Evolutionary conservation across 1,140 invertebrate genomes (phyloP).

Genomic region (Cepaea nemoralis): DNA sequence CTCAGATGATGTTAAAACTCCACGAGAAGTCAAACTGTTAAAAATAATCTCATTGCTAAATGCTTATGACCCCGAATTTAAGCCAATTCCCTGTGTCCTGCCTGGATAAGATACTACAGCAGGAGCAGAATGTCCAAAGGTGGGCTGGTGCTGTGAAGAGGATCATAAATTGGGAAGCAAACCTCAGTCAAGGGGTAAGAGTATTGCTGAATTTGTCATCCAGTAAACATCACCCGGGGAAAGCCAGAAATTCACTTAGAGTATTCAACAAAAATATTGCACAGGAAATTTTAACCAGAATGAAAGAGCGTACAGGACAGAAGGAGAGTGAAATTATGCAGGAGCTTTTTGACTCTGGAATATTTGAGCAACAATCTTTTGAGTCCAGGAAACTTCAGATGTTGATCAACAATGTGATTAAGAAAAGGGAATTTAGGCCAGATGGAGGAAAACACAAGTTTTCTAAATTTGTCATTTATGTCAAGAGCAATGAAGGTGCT

Average conservation of each 20-base stretch:
- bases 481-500: conserved; percentile 42
- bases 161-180: conserved; percentile 46
- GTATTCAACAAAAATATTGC: conserved; percentile 45
- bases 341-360: conserved; percentile 37
- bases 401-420: conserved; percentile 49
- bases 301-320: conserved; percentile 26
- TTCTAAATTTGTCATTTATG: conserved; percentile 46
- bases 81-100: conserved; percentile 42
- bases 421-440: conserved; percentile 44
- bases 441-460: conserved; percentile 43
- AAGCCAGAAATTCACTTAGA: conserved; percentile 34
- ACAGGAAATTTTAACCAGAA: conserved; percentile 41
- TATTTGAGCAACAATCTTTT: conserved; percentile 35
- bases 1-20: conserved; percentile 35
- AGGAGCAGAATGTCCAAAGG: not conserved
- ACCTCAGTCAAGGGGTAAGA: conserved; percentile 43
- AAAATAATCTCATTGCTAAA: conserved; percentile 51
- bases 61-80: conserved; percentile 49
- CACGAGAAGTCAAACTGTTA: conserved; percentile 45
- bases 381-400: conserved; percentile 38
- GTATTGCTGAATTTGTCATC: conserved; percentile 49
- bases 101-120: conserved; percentile 47
- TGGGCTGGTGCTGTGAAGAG: not conserved
- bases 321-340: conserved; percentile 42
- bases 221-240: conserved; percentile 26